phyloP scores from a whole-genome alignment of 2,113 vertebrate species.

The cat (Felis catus) region F.catus_Fca126_mat1.0 CM031419.1:113592501-113593000 shows the following conservation, averaged over 20 bases:
- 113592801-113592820: neutral
- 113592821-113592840: neutral
- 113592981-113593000: neutral
- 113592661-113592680: neutral
- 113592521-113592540: too few relatives aligned
- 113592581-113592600: too few relatives aligned
- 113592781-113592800: neutral
- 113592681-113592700: neutral
- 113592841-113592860: neutral
- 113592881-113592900: neutral
- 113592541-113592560: too few relatives aligned
- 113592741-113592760: neutral
- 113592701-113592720: neutral
- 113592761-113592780: neutral
- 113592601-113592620: neutral
- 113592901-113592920: neutral
- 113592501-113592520: neutral
- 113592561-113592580: neutral
- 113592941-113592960: neutral
- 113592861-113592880: neutral
- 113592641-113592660: neutral
- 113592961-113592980: neutral
- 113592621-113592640: neutral
- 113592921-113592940: neutral
- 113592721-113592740: fast-evolving